A percentile compares a stretch with the other conserved stretches of the same genome.
phyloP scores from a whole-genome alignment of 2,797 vertebrate species.

The Heliangelus exortis region DNA sequence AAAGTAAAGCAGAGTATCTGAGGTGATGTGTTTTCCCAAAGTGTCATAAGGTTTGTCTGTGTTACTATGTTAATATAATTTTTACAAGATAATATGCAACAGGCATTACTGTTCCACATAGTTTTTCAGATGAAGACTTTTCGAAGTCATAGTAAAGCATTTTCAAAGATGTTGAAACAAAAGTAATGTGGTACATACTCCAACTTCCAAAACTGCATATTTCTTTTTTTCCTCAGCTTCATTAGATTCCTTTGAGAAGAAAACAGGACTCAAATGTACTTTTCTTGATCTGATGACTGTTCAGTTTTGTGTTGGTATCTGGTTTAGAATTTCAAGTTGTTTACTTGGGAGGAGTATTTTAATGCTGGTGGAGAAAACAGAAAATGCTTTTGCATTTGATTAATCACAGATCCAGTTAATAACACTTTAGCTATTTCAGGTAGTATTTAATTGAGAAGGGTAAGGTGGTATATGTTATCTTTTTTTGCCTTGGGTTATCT shows the following conservation, averaged over 20 bases:
- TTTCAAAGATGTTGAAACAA: not conserved
- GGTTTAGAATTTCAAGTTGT: not conserved
- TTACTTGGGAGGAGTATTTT: not conserved
- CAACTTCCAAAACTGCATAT: not conserved
- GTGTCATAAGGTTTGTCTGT: not conserved
- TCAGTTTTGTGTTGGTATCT: not conserved
- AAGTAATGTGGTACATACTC: not conserved
- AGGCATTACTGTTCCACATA: not conserved
- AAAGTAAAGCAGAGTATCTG: not conserved
- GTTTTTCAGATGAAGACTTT: not conserved
- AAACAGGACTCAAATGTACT: not conserved
- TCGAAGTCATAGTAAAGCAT: not conserved
- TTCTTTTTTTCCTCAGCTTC: not conserved
- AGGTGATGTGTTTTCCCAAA: not conserved
- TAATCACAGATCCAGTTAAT: not conserved
- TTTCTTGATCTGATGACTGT: not conserved
- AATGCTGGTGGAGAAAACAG: not conserved
- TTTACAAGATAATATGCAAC: not conserved
- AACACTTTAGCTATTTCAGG: not conserved
- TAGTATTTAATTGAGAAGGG: not conserved
- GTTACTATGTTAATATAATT: not conserved
- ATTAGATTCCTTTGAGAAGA: not conserved
- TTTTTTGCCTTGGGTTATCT: not conserved
- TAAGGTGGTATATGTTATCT: not conserved
- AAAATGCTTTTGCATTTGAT: not conserved